Evolutionary conservation across 2,888 invertebrate species (phyloP).

Genomic region (Nudaria mundana): DNA sequence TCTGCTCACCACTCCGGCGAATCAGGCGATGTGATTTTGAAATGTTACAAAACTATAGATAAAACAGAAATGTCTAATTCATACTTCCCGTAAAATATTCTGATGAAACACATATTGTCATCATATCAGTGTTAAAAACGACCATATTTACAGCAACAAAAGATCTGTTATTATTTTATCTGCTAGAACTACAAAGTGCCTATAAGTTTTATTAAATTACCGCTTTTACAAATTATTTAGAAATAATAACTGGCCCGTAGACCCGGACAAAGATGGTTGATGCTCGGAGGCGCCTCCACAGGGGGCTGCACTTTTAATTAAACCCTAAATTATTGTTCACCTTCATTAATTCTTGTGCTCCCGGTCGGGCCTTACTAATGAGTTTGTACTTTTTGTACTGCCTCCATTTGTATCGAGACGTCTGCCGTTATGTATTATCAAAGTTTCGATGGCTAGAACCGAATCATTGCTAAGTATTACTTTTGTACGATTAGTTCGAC

Average conservation of each 20-base stretch:
- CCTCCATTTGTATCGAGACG: conserved; percentile 41
- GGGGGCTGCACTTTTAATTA: conserved; percentile 79
- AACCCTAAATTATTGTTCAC: conserved; percentile 81
- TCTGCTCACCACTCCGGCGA: too few species aligned
- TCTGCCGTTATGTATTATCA: conserved; percentile 21
- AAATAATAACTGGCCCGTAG: conserved; percentile 63
- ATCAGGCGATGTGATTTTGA: too few species aligned
- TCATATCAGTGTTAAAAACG: too few species aligned
- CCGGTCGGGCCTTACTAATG: conserved; percentile 73
- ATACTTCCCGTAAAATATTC: too few species aligned
- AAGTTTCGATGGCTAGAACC: conserved; percentile 13
- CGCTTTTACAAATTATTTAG: conserved; percentile 76
- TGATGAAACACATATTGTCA: too few species aligned
- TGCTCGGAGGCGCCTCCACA: conserved; percentile 48
- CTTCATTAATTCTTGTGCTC: conserved; percentile 78
- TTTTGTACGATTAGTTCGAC: neutral
- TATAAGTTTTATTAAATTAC: conserved; percentile 74
- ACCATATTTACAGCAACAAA: too few species aligned
- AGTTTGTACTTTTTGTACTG: conserved; percentile 74
- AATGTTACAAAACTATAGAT: too few species aligned
- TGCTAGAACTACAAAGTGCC: conserved; percentile 22
- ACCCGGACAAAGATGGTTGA: conserved; percentile 20
- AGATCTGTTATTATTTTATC: too few species aligned
- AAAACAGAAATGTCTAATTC: too few species aligned
- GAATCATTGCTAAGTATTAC: conserved; percentile 2